Evolutionary conservation across 2,797 vertebrate species (phyloP).

Genomic region (Mus caroli): DNA sequence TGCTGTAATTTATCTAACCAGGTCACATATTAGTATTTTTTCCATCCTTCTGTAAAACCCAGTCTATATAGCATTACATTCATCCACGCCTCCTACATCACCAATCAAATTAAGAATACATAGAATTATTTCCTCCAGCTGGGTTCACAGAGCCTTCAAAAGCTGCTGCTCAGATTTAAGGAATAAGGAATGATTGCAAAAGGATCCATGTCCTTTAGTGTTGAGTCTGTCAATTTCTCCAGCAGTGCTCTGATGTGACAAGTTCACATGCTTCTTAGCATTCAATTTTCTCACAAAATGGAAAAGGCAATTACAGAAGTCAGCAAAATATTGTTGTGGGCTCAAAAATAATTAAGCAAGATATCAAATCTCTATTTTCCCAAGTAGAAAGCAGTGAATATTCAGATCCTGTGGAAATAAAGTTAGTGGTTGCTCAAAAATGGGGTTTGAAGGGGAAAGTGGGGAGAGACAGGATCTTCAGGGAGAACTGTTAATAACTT

Average conservation of each 20-base stretch:
- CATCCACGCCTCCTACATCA: not conserved
- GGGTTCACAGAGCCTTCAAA: not conserved
- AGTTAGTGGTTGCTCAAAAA: constrained; percentile 3
- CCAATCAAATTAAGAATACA: not conserved
- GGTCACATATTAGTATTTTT: not conserved
- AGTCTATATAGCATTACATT: not conserved
- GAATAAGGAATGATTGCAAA: constrained; percentile 39
- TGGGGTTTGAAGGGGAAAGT: fast-evolving
- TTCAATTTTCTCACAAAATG: constrained; percentile 78
- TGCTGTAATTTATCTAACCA: not conserved
- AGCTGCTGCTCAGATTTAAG: constrained; percentile 14
- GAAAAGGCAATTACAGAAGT: constrained; percentile 78
- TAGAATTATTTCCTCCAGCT: not conserved
- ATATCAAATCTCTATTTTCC: constrained; percentile 75
- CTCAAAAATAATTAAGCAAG: constrained; percentile 81
- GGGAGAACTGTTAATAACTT: constrained; percentile 24
- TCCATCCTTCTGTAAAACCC: not conserved
- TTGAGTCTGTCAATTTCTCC: constrained; percentile 67
- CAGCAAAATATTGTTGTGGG: constrained; percentile 75
- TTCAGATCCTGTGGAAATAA: not conserved
- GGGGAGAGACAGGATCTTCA: fast-evolving
- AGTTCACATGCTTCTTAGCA: constrained; percentile 65
- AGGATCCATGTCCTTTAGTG: not conserved
- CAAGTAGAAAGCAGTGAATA: not conserved
- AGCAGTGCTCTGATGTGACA: constrained; percentile 54